Conservation (phyloP, 1,140 invertebrate genomes). For the Cheumatopsyche charites region DNA sequence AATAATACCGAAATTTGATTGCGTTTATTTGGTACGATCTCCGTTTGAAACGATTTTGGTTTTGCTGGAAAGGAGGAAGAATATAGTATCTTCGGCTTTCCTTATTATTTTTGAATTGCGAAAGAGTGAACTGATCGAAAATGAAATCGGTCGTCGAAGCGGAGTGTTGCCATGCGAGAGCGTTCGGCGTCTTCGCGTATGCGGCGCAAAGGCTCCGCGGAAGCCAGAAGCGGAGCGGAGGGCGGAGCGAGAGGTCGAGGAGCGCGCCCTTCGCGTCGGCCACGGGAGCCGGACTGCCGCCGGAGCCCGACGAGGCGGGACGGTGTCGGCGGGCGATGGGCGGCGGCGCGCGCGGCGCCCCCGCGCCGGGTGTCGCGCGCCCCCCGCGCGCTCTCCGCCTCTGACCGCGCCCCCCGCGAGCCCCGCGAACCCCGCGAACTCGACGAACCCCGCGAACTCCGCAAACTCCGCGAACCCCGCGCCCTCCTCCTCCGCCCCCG, state of each 20-base stretch:
- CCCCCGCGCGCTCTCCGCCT: slow-evolving; percentile 55
- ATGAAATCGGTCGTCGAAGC: too few relatives aligned
- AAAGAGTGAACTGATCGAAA: too few relatives aligned
- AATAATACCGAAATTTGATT: too few relatives aligned
- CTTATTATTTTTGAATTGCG: too few relatives aligned
- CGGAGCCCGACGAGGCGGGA: background rate
- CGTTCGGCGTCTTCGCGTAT: too few relatives aligned
- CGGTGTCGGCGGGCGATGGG: slow-evolving; percentile 10
- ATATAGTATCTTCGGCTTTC: too few relatives aligned
- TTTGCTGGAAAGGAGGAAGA: too few relatives aligned
- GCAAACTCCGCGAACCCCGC: background rate
- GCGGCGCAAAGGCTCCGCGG: too few relatives aligned
- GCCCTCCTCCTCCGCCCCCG: background rate
- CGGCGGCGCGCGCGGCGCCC: slow-evolving; percentile 14
- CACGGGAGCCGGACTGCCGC: background rate
- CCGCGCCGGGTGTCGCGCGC: slow-evolving; percentile 31
- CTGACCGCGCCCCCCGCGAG: slow-evolving; percentile 54
- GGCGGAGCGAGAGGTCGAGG: background rate
- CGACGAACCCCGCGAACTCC: background rate
- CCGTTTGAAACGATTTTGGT: too few relatives aligned
- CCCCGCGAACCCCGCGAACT: slow-evolving; percentile 53
- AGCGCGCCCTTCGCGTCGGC: background rate
- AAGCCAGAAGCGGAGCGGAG: background rate
- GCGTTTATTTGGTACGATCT: too few relatives aligned
- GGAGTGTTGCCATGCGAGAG: too few relatives aligned